Evolutionary conservation across 2,888 invertebrate species (phyloP).

Genomic region (Tipula vernalis): DNA sequence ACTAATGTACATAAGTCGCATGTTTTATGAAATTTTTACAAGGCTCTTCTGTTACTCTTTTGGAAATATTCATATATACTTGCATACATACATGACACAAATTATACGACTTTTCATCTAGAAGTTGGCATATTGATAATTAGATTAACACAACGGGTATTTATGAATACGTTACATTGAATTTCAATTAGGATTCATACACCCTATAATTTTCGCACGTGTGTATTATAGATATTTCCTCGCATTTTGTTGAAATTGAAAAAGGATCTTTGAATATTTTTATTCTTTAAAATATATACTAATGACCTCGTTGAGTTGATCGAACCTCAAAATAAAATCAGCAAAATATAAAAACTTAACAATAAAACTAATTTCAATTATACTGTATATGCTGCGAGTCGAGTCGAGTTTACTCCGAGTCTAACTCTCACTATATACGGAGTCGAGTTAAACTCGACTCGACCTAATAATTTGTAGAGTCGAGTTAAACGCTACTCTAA

Average conservation of each 20-base stretch:
- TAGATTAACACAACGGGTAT: not conserved
- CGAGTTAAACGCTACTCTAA: too few species aligned
- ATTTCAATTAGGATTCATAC: not conserved
- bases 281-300: not conserved
- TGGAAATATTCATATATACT: not conserved
- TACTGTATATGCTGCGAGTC: too few species aligned
- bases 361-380: not conserved
- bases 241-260: not conserved
- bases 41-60: not conserved
- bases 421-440: too few species aligned
- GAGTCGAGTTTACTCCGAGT: too few species aligned
- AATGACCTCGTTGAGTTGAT: not conserved
- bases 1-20: not conserved
- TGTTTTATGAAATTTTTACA: not conserved
- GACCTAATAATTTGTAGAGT: too few species aligned
- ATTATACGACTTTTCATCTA: not conserved
- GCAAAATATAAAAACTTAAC: not conserved
- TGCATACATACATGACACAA: not conserved
- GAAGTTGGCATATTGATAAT: not conserved
- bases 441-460: too few species aligned
- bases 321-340: not conserved
- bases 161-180: not conserved
- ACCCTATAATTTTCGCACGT: not conserved
- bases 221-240: not conserved
- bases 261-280: not conserved